A percentile compares a stretch with the other conserved stretches of the same genome.
These are phyloP conservation scores for Prinia subflava DNA, from an alignment of 2,113 vertebrate genomes.

Conservation along the genomic window DNA sequence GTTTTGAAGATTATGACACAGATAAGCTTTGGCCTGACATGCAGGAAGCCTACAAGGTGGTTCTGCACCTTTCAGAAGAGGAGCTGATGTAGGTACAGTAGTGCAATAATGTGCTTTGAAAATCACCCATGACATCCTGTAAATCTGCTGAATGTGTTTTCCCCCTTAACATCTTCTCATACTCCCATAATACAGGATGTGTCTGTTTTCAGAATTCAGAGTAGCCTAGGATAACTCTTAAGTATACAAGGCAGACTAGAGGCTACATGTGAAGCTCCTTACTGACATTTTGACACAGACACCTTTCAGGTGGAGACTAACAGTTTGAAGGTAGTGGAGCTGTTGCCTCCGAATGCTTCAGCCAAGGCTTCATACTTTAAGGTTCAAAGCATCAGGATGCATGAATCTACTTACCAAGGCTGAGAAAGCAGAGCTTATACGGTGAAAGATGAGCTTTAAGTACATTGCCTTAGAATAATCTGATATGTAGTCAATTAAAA, in stretches of 20 bases:
- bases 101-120: background rate
- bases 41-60: background rate
- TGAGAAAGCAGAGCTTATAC: background rate
- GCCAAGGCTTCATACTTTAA: background rate
- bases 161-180: background rate
- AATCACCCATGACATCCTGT: background rate
- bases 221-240: background rate
- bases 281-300: background rate
- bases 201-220: background rate
- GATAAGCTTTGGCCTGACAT: background rate
- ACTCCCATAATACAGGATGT: background rate
- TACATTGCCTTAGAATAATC: background rate
- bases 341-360: background rate
- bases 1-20: background rate
- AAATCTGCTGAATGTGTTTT: background rate
- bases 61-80: background rate
- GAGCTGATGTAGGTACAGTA: background rate
- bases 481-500: background rate
- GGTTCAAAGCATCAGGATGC: background rate
- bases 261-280: background rate
- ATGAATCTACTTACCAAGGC: background rate
- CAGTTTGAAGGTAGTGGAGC: background rate
- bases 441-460: background rate
- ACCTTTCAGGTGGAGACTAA: background rate
- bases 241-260: background rate